Percentiles rank a stretch among this genome's conserved stretches.
Conservation (phyloP, 2,113 vertebrate genomes). For the Carettochelys insculpta region DNA sequence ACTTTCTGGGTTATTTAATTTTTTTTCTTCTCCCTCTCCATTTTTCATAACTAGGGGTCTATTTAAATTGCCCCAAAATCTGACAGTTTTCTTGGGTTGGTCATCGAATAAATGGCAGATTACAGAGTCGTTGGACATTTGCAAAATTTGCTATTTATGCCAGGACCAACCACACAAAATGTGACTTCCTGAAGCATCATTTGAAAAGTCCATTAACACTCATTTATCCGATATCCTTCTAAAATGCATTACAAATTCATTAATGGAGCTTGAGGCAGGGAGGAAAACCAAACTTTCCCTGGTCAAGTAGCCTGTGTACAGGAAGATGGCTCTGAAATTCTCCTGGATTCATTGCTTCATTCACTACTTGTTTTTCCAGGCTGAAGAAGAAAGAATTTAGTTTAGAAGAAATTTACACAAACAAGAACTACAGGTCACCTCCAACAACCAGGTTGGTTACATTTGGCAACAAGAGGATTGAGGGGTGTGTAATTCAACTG, state of each 20-base stretch:
- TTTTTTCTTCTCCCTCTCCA: neutral
- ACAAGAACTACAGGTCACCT: constrained; percentile 95
- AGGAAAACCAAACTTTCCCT: neutral
- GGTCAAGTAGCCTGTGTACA: neutral
- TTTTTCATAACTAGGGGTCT: neutral
- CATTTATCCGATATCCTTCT: neutral
- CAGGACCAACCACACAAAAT: neutral
- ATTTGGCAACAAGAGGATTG: neutral
- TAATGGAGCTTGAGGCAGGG: neutral
- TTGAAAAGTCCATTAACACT: neutral
- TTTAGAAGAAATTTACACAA: constrained; percentile 98
- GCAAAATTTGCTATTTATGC: no score
- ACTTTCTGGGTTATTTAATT: no score
- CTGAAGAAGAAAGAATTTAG: constrained; percentile 97
- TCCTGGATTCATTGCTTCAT: constrained; percentile 15
- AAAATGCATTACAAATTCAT: neutral
- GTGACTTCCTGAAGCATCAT: neutral
- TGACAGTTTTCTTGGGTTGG: neutral
- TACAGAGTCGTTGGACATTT: no score
- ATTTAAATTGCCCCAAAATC: neutral
- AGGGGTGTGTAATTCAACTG: neutral
- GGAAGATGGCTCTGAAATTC: neutral
- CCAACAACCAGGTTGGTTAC: constrained; percentile 86
- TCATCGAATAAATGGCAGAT: neutral
- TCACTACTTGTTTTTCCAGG: constrained; percentile 73